Conservation (phyloP, 2,797 vertebrate genomes). For the Epinephelus coioides region DNA sequence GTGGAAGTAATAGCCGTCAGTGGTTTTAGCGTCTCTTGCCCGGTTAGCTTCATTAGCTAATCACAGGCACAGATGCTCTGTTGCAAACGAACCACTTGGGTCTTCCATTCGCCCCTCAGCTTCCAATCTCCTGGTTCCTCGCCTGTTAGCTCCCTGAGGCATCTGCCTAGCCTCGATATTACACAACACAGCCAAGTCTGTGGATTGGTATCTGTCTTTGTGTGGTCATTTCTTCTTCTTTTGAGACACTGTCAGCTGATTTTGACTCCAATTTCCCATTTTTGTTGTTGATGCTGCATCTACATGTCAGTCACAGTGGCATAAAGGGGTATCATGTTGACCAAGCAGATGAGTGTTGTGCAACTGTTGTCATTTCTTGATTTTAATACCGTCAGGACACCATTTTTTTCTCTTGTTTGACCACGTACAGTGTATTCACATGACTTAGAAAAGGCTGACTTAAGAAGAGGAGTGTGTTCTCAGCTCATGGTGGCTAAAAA, state of each 20-base stretch:
- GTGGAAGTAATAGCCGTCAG: conserved; percentile 66
- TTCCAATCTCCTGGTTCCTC: conserved; percentile 40
- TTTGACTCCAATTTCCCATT: background rate
- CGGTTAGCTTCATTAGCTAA: conserved; percentile 67
- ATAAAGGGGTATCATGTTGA: background rate
- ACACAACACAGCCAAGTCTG: conserved; percentile 20
- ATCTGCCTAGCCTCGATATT: conserved; percentile 41
- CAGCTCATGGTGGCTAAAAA: no score
- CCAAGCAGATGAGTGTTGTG: background rate
- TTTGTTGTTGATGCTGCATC: background rate
- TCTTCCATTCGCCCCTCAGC: conserved; percentile 48
- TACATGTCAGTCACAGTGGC: background rate
- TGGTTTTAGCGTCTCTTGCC: conserved; percentile 54
- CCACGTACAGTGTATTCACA: no score
- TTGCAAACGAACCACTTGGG: conserved; percentile 55
- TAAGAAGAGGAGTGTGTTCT: background rate
- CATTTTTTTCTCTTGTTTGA: background rate
- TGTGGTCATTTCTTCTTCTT: background rate
- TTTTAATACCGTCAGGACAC: background rate
- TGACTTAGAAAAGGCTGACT: background rate
- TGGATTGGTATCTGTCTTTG: background rate
- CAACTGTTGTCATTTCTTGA: background rate
- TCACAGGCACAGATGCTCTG: conserved; percentile 71
- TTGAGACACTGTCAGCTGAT: background rate
- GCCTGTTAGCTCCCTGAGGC: conserved; percentile 41